Conservation (phyloP, 1,140 invertebrate species). For the Delia radicum region DNA sequence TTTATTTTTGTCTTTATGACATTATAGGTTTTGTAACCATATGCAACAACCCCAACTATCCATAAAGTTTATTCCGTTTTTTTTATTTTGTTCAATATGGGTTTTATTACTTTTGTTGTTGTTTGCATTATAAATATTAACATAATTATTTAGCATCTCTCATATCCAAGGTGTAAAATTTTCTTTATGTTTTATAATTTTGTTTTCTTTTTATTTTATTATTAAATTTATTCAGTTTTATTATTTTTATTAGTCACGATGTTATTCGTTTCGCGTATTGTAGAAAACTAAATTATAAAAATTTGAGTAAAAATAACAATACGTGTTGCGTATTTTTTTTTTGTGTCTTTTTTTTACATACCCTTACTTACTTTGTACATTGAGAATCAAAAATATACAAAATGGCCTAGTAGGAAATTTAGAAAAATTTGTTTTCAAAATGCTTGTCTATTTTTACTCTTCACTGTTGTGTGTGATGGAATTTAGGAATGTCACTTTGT, state of each 20-base stretch:
- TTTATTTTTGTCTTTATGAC: background rate
- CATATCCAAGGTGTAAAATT: too few relatives aligned
- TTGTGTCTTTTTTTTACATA: background rate
- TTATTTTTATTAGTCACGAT: background rate
- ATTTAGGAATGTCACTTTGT: too few relatives aligned
- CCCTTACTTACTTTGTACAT: background rate
- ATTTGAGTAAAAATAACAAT: constrained; percentile 17
- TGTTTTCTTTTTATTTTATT: background rate
- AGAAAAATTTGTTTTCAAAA: too few relatives aligned
- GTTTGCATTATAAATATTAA: background rate
- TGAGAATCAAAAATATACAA: background rate
- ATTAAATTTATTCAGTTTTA: background rate
- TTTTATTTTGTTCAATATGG: too few relatives aligned
- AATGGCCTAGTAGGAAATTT: background rate
- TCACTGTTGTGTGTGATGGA: too few relatives aligned
- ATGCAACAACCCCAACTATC: background rate
- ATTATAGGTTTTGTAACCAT: background rate
- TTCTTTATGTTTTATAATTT: background rate
- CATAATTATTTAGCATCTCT: background rate
- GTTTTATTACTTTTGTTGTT: too few relatives aligned
- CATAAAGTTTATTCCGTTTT: background rate
- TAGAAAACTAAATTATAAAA: constrained; percentile 20
- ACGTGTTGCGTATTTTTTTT: constrained; percentile 18
- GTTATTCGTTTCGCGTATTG: constrained; percentile 21
- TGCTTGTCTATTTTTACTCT: too few relatives aligned